phyloP scores from a whole-genome alignment of 1,140 invertebrate species.

The Danaus melanippus region DNA sequence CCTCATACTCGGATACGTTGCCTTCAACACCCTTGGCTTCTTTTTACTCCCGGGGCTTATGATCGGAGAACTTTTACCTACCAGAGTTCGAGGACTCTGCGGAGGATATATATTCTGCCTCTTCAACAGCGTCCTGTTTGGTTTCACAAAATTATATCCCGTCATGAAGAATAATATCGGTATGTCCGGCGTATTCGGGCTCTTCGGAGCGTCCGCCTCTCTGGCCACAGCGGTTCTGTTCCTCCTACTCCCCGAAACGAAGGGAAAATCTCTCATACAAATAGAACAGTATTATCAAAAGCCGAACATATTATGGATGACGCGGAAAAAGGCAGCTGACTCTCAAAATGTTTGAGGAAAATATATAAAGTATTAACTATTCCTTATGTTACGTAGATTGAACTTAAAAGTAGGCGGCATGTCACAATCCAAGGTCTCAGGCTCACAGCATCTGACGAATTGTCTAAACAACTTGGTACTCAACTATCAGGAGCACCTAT shows the following conservation, averaged over 20 bases:
- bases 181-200: slow-evolving; percentile 75
- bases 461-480: too few relatives aligned
- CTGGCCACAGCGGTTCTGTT: slow-evolving; percentile 79
- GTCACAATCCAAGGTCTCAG: too few relatives aligned
- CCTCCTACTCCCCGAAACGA: slow-evolving; percentile 86
- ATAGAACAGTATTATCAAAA: slow-evolving; percentile 85
- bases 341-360: slow-evolving; percentile 36
- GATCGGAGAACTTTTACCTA: slow-evolving; percentile 80
- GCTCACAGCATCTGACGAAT: too few relatives aligned
- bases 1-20: slow-evolving; percentile 77
- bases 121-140: slow-evolving; percentile 78
- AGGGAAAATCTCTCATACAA: slow-evolving; percentile 82
- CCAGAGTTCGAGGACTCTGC: slow-evolving; percentile 75
- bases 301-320: slow-evolving; percentile 77
- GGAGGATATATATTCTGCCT: slow-evolving; percentile 80
- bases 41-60: slow-evolving; percentile 80
- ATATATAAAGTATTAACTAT: too few relatives aligned
- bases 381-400: too few relatives aligned
- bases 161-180: slow-evolving; percentile 73
- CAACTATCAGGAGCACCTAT: too few relatives aligned
- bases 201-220: slow-evolving; percentile 79
- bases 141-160: slow-evolving; percentile 82
- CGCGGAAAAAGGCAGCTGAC: slow-evolving; percentile 46
- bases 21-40: slow-evolving; percentile 79
- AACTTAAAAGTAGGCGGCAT: too few relatives aligned